Evolutionary conservation across 2,888 invertebrate genomes (phyloP).

Genomic region (Mechanitis mazaeus): DNA sequence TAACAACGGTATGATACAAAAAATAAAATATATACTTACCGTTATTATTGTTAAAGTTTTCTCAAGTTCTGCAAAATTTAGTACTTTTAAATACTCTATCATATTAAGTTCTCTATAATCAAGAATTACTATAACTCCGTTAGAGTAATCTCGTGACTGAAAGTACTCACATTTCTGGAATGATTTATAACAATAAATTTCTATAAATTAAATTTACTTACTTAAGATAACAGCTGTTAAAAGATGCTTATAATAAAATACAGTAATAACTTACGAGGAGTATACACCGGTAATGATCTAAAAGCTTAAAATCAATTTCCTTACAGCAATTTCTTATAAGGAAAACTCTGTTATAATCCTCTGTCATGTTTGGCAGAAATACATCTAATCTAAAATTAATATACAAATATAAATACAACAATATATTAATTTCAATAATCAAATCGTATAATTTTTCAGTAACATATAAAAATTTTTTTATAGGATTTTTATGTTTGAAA

Average conservation of each 20-base stretch:
- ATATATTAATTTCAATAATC: too few species aligned
- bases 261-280: slow-evolving; percentile 9
- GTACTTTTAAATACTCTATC: neutral
- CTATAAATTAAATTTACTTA: too few species aligned
- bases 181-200: too few species aligned
- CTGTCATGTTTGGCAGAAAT: slow-evolving; percentile 12
- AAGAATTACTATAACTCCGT: neutral
- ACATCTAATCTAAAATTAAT: slow-evolving; percentile 11
- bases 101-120: neutral
- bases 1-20: too few species aligned
- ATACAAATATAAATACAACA: neutral
- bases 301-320: slow-evolving; percentile 5
- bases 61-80: neutral
- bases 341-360: slow-evolving; percentile 11
- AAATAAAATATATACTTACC: neutral
- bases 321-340: slow-evolving; percentile 6
- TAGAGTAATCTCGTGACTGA: neutral
- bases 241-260: neutral
- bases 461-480: neutral
- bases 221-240: too few species aligned
- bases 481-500: too few species aligned
- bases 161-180: slow-evolving; percentile 4
- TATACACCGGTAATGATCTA: slow-evolving; percentile 1
- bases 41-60: neutral
- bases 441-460: neutral